A percentile compares a stretch with the other conserved stretches of the same genome.
Evolutionary conservation across 2,888 invertebrate species (phyloP).

Genomic region (Diplolepis rosae): DNA sequence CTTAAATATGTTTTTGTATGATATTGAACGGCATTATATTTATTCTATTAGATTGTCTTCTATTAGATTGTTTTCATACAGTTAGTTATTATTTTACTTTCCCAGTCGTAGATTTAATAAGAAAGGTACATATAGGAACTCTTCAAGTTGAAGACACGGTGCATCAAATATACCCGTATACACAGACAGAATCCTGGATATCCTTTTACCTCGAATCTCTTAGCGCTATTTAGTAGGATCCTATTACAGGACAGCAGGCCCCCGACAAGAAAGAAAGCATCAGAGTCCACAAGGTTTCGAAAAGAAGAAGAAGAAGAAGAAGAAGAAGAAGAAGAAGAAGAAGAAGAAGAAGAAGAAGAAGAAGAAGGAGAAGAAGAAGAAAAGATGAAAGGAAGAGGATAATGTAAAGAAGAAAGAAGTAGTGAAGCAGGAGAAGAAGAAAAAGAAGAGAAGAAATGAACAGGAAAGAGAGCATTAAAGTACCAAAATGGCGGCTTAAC

Average conservation of each 20-base stretch:
- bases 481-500: conserved; percentile 62
- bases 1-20: too few relatives aligned
- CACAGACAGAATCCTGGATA: conserved; percentile 6
- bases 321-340: conserved; percentile 38
- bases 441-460: conserved; percentile 37
- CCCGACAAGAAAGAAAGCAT: conserved; percentile 60
- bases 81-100: too few relatives aligned
- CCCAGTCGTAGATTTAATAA: too few relatives aligned
- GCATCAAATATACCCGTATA: too few relatives aligned
- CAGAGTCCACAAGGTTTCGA: conserved; percentile 45
- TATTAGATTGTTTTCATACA: too few relatives aligned
- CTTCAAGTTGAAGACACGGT: too few relatives aligned
- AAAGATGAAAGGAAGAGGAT: conserved; percentile 35
- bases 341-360: conserved; percentile 48
- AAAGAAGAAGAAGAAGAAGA: conserved; percentile 46
- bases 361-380: conserved; percentile 39
- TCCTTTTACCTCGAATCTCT: conserved; percentile 67
- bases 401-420: conserved; percentile 43
- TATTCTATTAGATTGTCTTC: too few relatives aligned
- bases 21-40: too few relatives aligned
- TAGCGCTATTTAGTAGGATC: conserved; percentile 67
- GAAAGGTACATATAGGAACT: too few relatives aligned
- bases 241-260: conserved; percentile 63
- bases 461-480: conserved; percentile 46
- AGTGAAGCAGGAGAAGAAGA: conserved; percentile 36